Conservation (phyloP, 2,797 vertebrate genomes). For the Siniperca scherzeri region DNA sequence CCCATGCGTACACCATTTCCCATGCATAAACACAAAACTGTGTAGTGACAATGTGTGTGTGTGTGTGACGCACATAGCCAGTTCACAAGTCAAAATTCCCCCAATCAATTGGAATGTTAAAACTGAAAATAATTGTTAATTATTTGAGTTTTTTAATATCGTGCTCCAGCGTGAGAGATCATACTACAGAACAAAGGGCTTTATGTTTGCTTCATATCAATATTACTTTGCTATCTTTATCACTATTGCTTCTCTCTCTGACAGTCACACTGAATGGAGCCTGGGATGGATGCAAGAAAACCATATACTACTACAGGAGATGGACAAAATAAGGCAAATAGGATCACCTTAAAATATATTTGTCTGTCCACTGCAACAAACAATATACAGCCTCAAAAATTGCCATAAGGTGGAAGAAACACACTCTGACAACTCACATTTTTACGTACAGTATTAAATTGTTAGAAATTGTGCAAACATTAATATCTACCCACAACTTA, state of each 20-base stretch:
- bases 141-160: not conserved
- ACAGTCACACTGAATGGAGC: constrained; percentile 27
- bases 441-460: not conserved
- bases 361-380: not conserved
- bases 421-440: not conserved
- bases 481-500: not conserved
- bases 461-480: not conserved
- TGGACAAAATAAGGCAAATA: not conserved
- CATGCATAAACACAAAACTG: not conserved
- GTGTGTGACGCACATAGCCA: not conserved
- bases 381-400: not conserved
- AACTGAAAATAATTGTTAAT: not conserved
- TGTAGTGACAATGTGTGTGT: not conserved
- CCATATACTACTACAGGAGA: not conserved
- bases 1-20: not conserved
- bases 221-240: not conserved
- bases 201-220: not conserved
- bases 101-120: not conserved
- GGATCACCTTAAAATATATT: not conserved
- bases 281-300: constrained; percentile 39
- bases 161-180: not conserved
- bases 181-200: not conserved
- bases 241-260: constrained; percentile 7
- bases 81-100: not conserved
- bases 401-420: not conserved